Conservation (phyloP, 2,888 invertebrate genomes). For the Polydrusus pterygomalis region DNA sequence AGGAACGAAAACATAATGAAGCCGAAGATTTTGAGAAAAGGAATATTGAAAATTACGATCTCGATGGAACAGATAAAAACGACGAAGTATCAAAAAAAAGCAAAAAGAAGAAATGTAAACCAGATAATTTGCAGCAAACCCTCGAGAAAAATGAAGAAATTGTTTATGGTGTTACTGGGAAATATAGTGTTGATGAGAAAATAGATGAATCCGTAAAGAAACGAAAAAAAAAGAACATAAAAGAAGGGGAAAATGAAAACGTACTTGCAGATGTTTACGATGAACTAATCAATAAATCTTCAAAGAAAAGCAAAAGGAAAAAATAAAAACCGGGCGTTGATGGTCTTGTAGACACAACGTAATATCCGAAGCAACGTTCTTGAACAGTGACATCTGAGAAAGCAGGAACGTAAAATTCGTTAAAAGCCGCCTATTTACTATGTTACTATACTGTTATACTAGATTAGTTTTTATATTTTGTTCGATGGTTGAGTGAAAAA, state of each 20-base stretch:
- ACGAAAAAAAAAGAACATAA: not conserved
- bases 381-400: no score
- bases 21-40: not conserved
- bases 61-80: not conserved
- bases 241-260: constrained; percentile 1
- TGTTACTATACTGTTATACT: no score
- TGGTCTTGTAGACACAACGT: not conserved
- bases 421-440: no score
- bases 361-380: no score
- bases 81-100: not conserved
- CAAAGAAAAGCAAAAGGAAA: constrained; percentile 17
- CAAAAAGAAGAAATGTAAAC: constrained; percentile 3
- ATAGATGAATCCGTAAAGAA: not conserved
- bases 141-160: no score
- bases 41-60: not conserved
- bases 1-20: constrained; percentile 10
- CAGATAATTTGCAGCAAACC: no score
- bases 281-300: not conserved
- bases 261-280: not conserved
- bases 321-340: not conserved
- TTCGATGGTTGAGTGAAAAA: no score
- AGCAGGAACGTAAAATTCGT: no score
- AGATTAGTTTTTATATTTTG: no score
- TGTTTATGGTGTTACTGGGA: no score
- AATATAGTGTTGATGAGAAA: not conserved